Conservation (phyloP, 2,113 vertebrate species). For the Hymenochirus boettgeri region DNA sequence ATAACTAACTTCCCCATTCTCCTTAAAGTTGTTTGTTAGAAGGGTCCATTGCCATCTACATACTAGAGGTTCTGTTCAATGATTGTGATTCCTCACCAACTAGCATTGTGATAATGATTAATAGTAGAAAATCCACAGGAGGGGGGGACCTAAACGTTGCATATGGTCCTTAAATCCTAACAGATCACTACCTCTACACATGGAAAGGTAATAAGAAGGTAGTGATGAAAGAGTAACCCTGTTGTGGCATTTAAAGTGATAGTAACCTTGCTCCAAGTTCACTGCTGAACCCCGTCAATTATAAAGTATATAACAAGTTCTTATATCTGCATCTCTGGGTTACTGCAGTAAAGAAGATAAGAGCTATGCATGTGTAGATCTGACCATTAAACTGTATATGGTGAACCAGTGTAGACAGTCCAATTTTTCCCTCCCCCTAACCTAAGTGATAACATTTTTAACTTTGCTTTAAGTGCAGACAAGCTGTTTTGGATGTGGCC, state of each 20-base stretch:
- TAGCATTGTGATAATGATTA: too few species aligned
- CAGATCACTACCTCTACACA: too few species aligned
- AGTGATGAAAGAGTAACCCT: background rate
- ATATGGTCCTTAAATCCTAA: too few species aligned
- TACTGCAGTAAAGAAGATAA: background rate
- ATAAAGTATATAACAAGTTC: conserved; percentile 1
- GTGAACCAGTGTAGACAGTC: conserved; percentile 14
- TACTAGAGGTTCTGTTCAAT: too few species aligned
- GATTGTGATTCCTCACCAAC: too few species aligned
- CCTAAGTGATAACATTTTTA: background rate
- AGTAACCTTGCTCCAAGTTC: background rate
- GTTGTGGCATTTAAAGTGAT: conserved; percentile 12
- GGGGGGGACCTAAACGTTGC: too few species aligned
- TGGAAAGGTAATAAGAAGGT: background rate
- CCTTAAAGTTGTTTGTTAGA: too few species aligned
- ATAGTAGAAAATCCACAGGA: too few species aligned
- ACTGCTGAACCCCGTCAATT: background rate
- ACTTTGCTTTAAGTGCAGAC: conserved; percentile 1
- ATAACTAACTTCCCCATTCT: too few species aligned
- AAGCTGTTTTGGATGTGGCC: background rate
- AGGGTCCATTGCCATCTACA: too few species aligned
- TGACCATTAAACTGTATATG: conserved; percentile 8
- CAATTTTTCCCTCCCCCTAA: background rate
- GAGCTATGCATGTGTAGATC: background rate
- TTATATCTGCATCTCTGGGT: conserved; percentile 5